Evolutionary conservation across 2,113 vertebrate species (phyloP).

Genomic region (Theristicus caerulescens): DNA sequence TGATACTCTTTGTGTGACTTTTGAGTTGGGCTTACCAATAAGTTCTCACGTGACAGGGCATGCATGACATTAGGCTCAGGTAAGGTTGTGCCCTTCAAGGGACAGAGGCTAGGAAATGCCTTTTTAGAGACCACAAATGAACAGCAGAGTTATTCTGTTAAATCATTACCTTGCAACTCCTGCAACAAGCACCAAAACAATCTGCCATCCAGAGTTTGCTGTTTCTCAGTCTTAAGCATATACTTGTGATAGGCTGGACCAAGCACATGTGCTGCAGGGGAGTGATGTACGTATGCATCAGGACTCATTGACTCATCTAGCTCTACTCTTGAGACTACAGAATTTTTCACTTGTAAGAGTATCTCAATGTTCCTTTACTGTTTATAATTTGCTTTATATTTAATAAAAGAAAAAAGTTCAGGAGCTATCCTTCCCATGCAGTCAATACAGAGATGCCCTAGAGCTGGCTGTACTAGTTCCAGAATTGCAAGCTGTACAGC

Average conservation of each 20-base stretch:
- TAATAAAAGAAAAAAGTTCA: not conserved
- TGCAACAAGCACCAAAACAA: not conserved
- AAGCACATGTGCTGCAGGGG: not conserved
- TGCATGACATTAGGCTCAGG: not conserved
- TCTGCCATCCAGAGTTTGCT: not conserved
- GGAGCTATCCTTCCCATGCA: not conserved
- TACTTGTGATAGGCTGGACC: not conserved
- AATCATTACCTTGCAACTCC: not conserved
- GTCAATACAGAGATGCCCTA: not conserved
- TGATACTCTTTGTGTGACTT: not conserved
- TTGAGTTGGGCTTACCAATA: not conserved
- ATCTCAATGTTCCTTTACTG: not conserved
- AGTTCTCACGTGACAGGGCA: not conserved
- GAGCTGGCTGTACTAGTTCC: not conserved
- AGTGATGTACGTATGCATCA: not conserved
- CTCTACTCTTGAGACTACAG: not conserved
- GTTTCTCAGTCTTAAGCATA: not conserved
- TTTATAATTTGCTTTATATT: not conserved
- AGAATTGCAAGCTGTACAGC: not conserved
- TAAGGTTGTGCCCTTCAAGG: not conserved
- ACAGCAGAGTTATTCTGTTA: not conserved
- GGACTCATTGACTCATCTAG: not conserved
- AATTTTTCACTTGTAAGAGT: not conserved
- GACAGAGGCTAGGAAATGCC: not conserved
- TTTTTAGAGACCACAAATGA: not conserved